Evolutionary conservation across 2,113 vertebrate species (phyloP).

Genomic region (Ciconia stormi): DNA sequence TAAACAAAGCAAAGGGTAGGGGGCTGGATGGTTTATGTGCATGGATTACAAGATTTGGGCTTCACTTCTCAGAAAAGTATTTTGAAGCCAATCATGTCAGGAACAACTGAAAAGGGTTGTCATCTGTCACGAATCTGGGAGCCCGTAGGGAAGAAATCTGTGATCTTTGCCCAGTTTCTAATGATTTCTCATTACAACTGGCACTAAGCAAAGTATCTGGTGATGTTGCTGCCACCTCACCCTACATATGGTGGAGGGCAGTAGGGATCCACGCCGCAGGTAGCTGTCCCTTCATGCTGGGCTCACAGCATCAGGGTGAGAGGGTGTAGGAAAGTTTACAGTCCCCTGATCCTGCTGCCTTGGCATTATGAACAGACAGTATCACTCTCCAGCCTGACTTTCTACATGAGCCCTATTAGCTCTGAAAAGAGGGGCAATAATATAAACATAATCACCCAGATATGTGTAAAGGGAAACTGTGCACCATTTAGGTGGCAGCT

Average conservation of each 20-base stretch:
- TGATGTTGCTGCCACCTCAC: background rate
- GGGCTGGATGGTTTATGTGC: background rate
- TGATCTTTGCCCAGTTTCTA: slow-evolving; percentile 12
- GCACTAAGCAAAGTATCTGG: background rate
- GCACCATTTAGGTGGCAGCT: background rate
- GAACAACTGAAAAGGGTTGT: background rate
- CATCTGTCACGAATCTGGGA: slow-evolving; percentile 1
- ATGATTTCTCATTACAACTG: background rate
- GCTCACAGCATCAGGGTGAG: background rate
- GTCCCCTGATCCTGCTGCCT: background rate
- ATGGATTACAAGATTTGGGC: background rate
- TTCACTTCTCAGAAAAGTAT: background rate
- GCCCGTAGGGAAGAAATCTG: background rate
- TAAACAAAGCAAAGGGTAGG: background rate
- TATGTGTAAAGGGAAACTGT: background rate
- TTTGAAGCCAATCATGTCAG: background rate
- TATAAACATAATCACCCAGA: background rate
- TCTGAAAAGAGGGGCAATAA: background rate
- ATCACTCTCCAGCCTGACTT: background rate
- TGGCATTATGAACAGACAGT: background rate
- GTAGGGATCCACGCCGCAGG: accelerated
- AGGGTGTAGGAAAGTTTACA: background rate
- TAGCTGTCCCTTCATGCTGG: background rate
- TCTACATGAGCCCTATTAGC: background rate
- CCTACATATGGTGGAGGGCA: accelerated